A percentile compares a stretch with the other conserved stretches of the same genome.
Evolutionary conservation across 2,888 invertebrate genomes (phyloP).

Genomic region (Pasiphila rectangulata): DNA sequence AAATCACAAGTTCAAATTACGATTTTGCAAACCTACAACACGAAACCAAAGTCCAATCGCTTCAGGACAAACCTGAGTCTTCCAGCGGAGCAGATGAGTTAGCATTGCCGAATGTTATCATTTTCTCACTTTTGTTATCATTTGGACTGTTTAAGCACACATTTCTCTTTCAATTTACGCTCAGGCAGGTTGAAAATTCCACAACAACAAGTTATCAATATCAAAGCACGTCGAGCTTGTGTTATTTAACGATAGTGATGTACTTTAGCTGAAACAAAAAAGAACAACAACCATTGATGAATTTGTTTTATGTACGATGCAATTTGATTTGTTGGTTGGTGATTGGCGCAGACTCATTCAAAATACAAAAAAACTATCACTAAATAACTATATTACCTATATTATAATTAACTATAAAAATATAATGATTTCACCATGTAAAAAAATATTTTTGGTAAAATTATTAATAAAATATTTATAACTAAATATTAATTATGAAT

Average conservation of each 20-base stretch:
- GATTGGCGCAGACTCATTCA: no score
- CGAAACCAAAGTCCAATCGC: conserved; percentile 46
- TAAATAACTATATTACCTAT: no score
- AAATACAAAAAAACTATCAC: no score
- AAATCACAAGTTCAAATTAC: conserved; percentile 37
- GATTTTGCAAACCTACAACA: conserved; percentile 41
- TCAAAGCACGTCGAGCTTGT: conserved; percentile 47
- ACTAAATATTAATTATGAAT: no score
- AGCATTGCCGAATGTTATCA: conserved; percentile 73
- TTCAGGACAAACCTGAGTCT: conserved; percentile 60
- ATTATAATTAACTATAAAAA: no score
- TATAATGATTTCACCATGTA: no score
- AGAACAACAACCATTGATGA: not conserved
- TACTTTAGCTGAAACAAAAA: conserved; percentile 10
- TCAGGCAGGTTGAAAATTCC: conserved; percentile 49
- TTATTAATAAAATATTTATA: no score
- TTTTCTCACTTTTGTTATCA: conserved; percentile 65
- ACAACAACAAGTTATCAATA: conserved; percentile 53
- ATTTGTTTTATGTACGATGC: not conserved
- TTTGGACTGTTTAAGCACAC: conserved; percentile 60
- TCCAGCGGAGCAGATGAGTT: conserved; percentile 65
- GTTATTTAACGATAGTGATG: conserved; percentile 74
- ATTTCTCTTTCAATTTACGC: conserved; percentile 53
- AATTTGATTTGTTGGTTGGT: not conserved
- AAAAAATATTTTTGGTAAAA: no score